These are phyloP conservation scores for Bellardia pandia DNA, from an alignment of 2,888 invertebrate genomes.

Conservation along the genomic window DNA sequence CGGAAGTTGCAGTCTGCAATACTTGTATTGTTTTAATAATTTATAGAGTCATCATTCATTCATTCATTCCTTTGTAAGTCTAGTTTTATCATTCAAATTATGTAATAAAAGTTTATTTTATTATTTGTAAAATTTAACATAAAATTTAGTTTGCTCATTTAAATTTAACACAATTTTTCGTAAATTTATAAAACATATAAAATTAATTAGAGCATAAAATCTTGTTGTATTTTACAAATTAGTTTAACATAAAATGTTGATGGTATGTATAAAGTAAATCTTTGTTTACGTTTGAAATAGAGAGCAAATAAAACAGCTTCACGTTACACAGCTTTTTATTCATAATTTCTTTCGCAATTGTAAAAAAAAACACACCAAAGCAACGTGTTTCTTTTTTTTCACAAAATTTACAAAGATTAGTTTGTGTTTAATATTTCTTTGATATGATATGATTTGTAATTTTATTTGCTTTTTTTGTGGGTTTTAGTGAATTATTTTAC, in stretches of 20 bases:
- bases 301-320: background rate
- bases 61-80: background rate
- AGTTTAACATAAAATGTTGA: background rate
- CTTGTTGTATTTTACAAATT: conserved; percentile 47
- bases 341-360: background rate
- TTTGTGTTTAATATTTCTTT: background rate
- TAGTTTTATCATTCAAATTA: background rate
- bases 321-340: conserved; percentile 17
- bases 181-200: conserved; percentile 21
- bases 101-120: conserved; percentile 31
- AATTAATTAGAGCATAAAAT: conserved; percentile 71
- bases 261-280: background rate
- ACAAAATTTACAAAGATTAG: conserved; percentile 2
- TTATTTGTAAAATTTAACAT: background rate
- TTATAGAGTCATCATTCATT: background rate
- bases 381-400: background rate
- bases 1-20: conserved; percentile 31
- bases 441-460: background rate
- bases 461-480: too few species aligned
- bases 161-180: conserved; percentile 26
- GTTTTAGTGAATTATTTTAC: background rate
- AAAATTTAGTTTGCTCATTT: background rate
- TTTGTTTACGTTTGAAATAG: conserved; percentile 16
- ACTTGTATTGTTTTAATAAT: background rate
- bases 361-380: background rate